Base-by-base conservation (phyloP, 1,140 invertebrate genomes). In the Eriosoma lanigerum region DNA sequence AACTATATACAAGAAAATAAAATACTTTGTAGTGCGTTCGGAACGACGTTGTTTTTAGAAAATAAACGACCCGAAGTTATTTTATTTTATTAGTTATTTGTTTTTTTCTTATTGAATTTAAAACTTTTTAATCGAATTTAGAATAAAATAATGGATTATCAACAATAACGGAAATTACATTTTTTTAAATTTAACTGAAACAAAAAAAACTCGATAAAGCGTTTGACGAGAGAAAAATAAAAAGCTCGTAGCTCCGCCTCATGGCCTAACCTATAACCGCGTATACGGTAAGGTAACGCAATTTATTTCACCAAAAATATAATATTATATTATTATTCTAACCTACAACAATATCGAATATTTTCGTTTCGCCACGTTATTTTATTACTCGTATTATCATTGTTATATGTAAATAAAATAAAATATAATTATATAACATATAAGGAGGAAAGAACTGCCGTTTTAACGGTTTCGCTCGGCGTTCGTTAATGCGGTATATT, bases 101-200 rank as follows among this genome's bases (percentile, higher is more conserved):
- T n/a, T 64, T 12, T 0, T 66, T 26, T 29, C 17, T 72, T 52
- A 72, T 72, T 52, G 68, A 52, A 52, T 72, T 72, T 52, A 15
- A 50, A 72, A 72, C 68, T 72, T 72, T 72, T n/a, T 72, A 72
- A 72, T 50, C 48, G 48, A 15, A 52, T 72, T 52, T 17, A 52
- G 68, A 29, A 29, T 29, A 72, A 52, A 72, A 72, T 52, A 72
- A 72, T 72, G 68, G 68, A 72, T 72, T 72, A 72, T 32, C 46
- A 52, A 72, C 68, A 52, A 50, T 50, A 50, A 52, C 68, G 68
- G 48, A 52, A 72, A 72, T 72, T 72, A 24, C 26, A 29, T 72
- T 72, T 72, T 72, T 52, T 21, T 52, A 72, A 48, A 68, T 68
- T 68, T 68, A 50, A 72, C 24, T 17, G 29, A 29, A 72, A 52